A percentile compares a stretch with the other conserved stretches of the same genome.
These are phyloP conservation scores for Laterallus jamaicensis DNA, from an alignment of 2,113 vertebrate species.

Conservation along the genomic window DNA sequence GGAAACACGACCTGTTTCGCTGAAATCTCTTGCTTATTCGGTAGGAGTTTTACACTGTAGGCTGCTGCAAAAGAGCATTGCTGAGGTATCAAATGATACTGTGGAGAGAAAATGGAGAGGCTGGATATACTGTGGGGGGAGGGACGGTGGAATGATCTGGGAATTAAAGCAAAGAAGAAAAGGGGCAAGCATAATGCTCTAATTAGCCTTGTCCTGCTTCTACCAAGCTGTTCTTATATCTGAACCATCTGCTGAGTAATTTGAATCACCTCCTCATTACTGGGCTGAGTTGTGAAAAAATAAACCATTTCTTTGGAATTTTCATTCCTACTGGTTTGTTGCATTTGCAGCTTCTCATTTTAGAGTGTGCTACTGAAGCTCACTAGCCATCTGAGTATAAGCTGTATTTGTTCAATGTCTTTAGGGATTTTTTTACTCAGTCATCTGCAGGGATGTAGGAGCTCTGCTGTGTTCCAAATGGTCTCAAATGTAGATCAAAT, in stretches of 20 bases:
- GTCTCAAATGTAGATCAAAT: not conserved
- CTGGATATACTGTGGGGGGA: conserved; percentile 29
- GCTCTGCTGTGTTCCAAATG: not conserved
- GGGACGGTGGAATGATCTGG: not conserved
- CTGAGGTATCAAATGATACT: not conserved
- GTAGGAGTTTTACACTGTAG: not conserved
- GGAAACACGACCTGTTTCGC: not conserved
- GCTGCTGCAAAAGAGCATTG: conserved; percentile 2
- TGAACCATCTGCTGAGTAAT: conserved; percentile 65
- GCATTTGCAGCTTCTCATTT: not conserved
- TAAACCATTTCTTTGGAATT: not conserved
- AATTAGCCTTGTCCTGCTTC: conserved; percentile 65
- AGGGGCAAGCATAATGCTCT: conserved; percentile 21
- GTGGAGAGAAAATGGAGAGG: not conserved
- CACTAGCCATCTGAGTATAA: not conserved
- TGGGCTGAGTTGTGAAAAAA: conserved; percentile 3
- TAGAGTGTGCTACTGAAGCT: not conserved
- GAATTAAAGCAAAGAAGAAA: conserved; percentile 59
- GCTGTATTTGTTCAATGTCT: not conserved
- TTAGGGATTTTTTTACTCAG: not conserved
- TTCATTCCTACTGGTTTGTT: not conserved
- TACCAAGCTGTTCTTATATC: conserved; percentile 66
- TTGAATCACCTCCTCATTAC: conserved; percentile 61
- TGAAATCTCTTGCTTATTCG: conserved; percentile 29
- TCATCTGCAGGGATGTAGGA: rapidly evolving